A percentile compares a stretch with the other conserved stretches of the same genome.
phyloP scores from a whole-genome alignment of 2,888 invertebrate genomes.

The Pheosia gnoma region DNA sequence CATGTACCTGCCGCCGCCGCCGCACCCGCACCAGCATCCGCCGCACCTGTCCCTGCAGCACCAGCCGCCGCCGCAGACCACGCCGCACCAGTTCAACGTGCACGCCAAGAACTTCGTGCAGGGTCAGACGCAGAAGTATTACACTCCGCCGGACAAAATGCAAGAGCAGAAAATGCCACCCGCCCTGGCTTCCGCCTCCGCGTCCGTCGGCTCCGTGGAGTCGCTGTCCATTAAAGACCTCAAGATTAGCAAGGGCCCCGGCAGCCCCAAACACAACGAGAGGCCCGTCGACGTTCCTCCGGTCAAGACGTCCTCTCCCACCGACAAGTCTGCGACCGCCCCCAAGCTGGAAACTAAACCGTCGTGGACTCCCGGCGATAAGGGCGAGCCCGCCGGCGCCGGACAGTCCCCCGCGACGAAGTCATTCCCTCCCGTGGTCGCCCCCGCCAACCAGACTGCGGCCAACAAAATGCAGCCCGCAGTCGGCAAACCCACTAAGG shows the following conservation, averaged over 20 bases:
- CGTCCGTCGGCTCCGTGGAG: slow-evolving; percentile 55
- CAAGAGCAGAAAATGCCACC: slow-evolving; percentile 59
- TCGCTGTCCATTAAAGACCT: slow-evolving; percentile 74
- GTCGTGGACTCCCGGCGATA: slow-evolving; percentile 62
- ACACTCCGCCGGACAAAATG: slow-evolving; percentile 54
- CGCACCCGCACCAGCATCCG: slow-evolving; percentile 54
- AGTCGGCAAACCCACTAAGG: slow-evolving; percentile 63
- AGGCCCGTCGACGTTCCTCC: slow-evolving; percentile 47
- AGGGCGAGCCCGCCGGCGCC: slow-evolving; percentile 32
- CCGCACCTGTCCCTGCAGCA: slow-evolving; percentile 60
- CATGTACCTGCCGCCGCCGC: slow-evolving; percentile 72
- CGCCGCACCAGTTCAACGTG: slow-evolving; percentile 77
- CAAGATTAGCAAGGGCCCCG: slow-evolving; percentile 66
- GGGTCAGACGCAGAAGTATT: slow-evolving; percentile 63
- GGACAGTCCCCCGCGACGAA: slow-evolving; percentile 51
- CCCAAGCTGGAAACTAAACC: slow-evolving; percentile 68
- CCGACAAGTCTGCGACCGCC: slow-evolving; percentile 57
- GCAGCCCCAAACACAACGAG: slow-evolving; percentile 70
- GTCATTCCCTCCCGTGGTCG: slow-evolving; percentile 57
- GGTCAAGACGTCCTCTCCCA: slow-evolving; percentile 49
- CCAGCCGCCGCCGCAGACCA: slow-evolving; percentile 58
- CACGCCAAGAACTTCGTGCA: slow-evolving; percentile 81
- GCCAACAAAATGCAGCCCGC: slow-evolving; percentile 61
- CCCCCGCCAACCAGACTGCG: slow-evolving; percentile 47
- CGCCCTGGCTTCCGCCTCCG: slow-evolving; percentile 49